Conservation (phyloP, 2,113 vertebrate species). For the Cygnus atratus region DNA sequence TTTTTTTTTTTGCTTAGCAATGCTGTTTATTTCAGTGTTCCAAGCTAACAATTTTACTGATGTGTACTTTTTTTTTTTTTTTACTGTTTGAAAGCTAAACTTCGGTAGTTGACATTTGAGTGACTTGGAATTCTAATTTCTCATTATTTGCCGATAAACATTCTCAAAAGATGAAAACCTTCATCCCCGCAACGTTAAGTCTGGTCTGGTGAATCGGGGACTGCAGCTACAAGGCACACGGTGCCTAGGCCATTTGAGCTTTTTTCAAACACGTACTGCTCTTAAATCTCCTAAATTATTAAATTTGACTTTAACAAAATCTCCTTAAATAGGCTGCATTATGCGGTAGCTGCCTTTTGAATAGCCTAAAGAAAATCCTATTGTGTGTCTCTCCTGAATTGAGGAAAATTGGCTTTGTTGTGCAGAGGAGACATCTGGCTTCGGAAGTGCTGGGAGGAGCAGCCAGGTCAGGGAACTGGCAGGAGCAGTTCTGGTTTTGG, state of each 20-base stretch:
- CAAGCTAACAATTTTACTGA: background rate
- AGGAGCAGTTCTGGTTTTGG: background rate
- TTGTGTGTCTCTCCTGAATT: background rate
- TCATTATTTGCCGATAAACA: constrained; percentile 30
- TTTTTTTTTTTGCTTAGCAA: background rate
- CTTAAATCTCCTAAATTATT: constrained; percentile 57
- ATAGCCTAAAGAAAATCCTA: background rate
- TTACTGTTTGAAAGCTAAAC: background rate
- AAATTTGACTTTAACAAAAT: background rate
- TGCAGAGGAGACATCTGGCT: background rate
- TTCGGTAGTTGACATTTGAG: background rate
- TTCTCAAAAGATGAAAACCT: constrained; percentile 17
- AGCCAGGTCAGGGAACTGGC: background rate
- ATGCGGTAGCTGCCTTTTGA: constrained; percentile 10
- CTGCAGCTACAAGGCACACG: constrained; percentile 6
- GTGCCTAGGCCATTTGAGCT: background rate
- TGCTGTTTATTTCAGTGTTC: constrained; percentile 5
- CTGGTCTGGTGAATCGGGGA: background rate
- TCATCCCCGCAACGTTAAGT: constrained; percentile 16
- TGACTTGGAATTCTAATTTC: constrained; percentile 34
- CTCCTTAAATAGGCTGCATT: constrained; percentile 32
- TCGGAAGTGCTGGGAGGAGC: background rate
- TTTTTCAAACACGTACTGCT: background rate
- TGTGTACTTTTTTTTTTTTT: fast-evolving
- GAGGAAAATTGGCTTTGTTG: background rate